These are phyloP conservation scores for Entelurus aequoreus DNA, from an alignment of 2,113 vertebrate species.

Conservation along the genomic window DNA sequence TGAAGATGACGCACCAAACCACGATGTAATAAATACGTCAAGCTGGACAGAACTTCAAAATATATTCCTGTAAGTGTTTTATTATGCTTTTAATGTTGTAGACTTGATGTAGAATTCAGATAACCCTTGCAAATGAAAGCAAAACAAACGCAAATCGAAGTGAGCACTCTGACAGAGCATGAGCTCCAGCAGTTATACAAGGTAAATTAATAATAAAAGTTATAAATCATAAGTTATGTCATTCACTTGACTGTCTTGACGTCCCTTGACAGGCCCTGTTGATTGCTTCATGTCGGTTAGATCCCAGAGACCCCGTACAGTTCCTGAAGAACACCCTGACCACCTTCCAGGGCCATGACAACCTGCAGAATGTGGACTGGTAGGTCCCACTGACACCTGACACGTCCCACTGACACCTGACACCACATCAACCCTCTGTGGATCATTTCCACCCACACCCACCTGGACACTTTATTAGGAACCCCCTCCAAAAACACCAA, in stretches of 20 bases:
- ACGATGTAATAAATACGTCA: background rate
- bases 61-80: no score
- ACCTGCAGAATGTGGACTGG: slow-evolving; percentile 39
- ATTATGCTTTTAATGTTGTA: no score
- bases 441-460: slow-evolving; percentile 28
- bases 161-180: slow-evolving; percentile 17
- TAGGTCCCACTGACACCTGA: slow-evolving; percentile 13
- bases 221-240: background rate
- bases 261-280: slow-evolving; percentile 31
- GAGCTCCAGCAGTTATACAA: slow-evolving; percentile 44
- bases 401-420: slow-evolving; percentile 1
- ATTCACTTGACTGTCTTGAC: background rate
- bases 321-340: slow-evolving; percentile 38
- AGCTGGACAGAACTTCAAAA: background rate
- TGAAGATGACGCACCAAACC: slow-evolving; percentile 4
- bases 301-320: slow-evolving; percentile 42
- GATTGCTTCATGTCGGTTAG: slow-evolving; percentile 33
- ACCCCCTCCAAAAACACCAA: no score
- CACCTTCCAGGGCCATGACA: slow-evolving; percentile 30
- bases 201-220: slow-evolving; percentile 14
- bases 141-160: slow-evolving; percentile 16
- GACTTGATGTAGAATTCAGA: background rate
- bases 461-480: no score
- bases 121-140: background rate
- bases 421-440: slow-evolving; percentile 32